These are phyloP conservation scores for Poecilobothrus nobilitatus DNA, from an alignment of 2,888 invertebrate genomes.

Conservation along the genomic window DNA sequence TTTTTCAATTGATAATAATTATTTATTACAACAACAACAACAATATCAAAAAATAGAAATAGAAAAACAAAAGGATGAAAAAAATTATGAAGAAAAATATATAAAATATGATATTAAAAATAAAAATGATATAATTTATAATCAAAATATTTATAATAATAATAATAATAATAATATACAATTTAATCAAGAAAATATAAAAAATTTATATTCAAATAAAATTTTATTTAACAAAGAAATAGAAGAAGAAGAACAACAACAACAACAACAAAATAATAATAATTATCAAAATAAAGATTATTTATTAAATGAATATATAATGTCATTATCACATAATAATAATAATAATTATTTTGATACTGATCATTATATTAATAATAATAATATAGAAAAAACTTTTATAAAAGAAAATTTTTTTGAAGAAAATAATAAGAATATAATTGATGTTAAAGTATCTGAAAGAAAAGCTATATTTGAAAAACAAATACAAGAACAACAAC, in stretches of 20 bases:
- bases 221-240: neutral
- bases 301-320: too few species aligned
- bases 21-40: conserved; percentile 5
- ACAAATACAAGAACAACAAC: neutral
- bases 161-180: neutral
- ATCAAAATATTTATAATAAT: neutral
- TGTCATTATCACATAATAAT: neutral
- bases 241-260: neutral
- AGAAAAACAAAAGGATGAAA: conserved; percentile 9
- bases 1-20: neutral
- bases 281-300: too few species aligned
- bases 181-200: neutral
- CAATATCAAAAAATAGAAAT: conserved; percentile 20
- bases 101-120: neutral
- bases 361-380: neutral
- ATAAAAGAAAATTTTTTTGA: neutral
- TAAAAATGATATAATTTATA: neutral
- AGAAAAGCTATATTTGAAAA: neutral
- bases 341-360: neutral
- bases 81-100: neutral
- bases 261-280: neutral
- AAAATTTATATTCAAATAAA: too few species aligned
- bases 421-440: neutral
- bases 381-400: too few species aligned
- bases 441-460: conserved; percentile 7